Evolutionary conservation across 2,113 vertebrate genomes (phyloP), one percentile per base, ranked within the genome.

Genomic region (Sminthopsis crassicaudata): DNA sequence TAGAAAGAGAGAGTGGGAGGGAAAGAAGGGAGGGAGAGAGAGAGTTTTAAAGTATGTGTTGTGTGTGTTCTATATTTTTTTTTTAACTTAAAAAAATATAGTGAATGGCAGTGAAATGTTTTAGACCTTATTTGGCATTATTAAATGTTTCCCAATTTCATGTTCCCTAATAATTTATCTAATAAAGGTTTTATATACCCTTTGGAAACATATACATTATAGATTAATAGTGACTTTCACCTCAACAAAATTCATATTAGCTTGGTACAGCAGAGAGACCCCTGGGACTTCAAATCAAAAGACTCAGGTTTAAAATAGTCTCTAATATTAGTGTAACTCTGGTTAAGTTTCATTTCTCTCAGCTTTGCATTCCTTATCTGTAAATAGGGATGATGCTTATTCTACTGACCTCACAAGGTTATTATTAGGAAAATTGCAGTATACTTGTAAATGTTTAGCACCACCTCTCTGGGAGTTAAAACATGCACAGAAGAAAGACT

Each of bases 161-260:
- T 90, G 46, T 95, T 93, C 95, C 22, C 48, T 93, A 90, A 90
- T 46, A 95, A 26, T 27, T 54, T 96, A 95, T 95, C 27, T n/a
- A 91, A 76, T 91, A 84, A 95, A 95, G 95, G n/a, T 51, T 90
- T 84, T 84, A 84, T 84, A 1, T 92, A 27, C 54, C 16, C 42
- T 93, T 96, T 91, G 88, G 54, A 94, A 92, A 95, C 57, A 55
- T 94, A 46, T 92, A 84, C 6, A 42, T 42, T 84, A 42, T 84
- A 84, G 67, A 84, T 84, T 84, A 84, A 84, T 84, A 84, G 67
- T 84, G 67, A 42, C 67, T 84, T n/a, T 42, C 67, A 42, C 67
- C 16, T 84, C 16, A 84, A 84, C 67, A 84, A 84, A 84, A 84
- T 84, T 84, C 76, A 48, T 94, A 25, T 52, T 91, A 54, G 94